Evolutionary conservation across 2,113 vertebrate species (phyloP).

Genomic region (Apeltes quadracus): DNA sequence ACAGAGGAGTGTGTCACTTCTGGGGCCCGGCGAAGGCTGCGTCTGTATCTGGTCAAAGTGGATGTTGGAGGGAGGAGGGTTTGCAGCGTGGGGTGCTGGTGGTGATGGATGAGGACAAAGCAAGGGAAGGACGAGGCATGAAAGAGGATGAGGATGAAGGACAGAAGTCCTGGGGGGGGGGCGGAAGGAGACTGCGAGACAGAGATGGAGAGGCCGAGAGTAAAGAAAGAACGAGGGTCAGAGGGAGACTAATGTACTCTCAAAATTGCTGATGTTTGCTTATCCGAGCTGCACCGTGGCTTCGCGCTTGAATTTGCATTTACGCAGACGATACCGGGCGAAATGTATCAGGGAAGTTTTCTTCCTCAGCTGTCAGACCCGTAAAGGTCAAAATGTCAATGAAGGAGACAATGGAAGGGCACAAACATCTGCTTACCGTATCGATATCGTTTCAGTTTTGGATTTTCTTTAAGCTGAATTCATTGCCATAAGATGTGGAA

Average conservation of each 20-base stretch:
- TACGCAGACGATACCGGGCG: constrained; percentile 54
- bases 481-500: not conserved
- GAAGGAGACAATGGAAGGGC: constrained; percentile 11
- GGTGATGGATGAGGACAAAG: constrained; percentile 77
- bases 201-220: constrained; percentile 75
- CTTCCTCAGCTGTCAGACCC: constrained; percentile 32
- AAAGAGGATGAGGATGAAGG: constrained; percentile 81
- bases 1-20: constrained; percentile 62
- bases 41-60: constrained; percentile 56
- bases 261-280: constrained; percentile 76
- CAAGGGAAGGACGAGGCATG: constrained; percentile 76
- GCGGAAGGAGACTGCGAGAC: constrained; percentile 63
- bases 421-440: constrained; percentile 4
- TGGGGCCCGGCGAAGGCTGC: constrained; percentile 44
- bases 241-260: constrained; percentile 68
- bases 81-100: constrained; percentile 39
- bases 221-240: constrained; percentile 74
- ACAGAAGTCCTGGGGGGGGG: constrained; percentile 67
- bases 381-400: constrained; percentile 40
- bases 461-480: not conserved
- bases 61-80: constrained; percentile 11
- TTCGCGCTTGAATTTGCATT: constrained; percentile 66
- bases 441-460: not conserved
- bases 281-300: constrained; percentile 33
- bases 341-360: constrained; percentile 48